Conservation (phyloP, 2,113 vertebrate genomes). For the Gnathonemus echidnorhynchus region DNA sequence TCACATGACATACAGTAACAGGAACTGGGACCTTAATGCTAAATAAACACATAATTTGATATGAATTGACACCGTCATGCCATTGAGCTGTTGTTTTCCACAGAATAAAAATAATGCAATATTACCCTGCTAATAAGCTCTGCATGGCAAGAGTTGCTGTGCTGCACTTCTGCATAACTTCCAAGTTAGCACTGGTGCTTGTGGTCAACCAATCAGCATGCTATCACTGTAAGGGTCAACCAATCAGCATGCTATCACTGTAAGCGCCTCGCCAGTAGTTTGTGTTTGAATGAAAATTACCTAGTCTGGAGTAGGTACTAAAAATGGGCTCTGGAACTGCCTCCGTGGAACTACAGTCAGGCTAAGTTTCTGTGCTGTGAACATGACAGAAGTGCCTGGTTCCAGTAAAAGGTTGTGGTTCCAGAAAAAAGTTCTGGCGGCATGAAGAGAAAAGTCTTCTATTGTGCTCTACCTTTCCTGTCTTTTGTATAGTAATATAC, state of each 20-base stretch:
- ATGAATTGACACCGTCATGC: too few relatives aligned
- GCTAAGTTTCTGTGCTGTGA: not conserved
- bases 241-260: not conserved
- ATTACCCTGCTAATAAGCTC: not conserved
- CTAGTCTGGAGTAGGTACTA: not conserved
- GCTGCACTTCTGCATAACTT: not conserved
- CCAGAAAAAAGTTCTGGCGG: not conserved
- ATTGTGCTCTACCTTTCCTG: not conserved
- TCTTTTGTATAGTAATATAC: not conserved
- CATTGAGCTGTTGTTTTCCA: too few relatives aligned
- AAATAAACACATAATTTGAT: too few relatives aligned
- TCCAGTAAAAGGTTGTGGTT: not conserved
- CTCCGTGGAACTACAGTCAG: not conserved
- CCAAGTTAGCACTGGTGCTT: not conserved
- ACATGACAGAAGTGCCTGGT: not conserved
- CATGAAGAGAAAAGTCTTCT: not conserved
- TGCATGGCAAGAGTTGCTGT: not conserved
- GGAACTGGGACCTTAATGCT: too few relatives aligned
- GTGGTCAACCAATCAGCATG: not conserved
- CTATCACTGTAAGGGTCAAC: too few relatives aligned
- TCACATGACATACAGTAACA: too few relatives aligned
- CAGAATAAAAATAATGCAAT: not conserved
- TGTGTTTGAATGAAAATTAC: not conserved
- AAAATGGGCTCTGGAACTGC: not conserved
- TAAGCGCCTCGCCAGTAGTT: not conserved